phyloP scores from a whole-genome alignment of 2,113 vertebrate genomes.

The Paralichthys olivaceus region DNA sequence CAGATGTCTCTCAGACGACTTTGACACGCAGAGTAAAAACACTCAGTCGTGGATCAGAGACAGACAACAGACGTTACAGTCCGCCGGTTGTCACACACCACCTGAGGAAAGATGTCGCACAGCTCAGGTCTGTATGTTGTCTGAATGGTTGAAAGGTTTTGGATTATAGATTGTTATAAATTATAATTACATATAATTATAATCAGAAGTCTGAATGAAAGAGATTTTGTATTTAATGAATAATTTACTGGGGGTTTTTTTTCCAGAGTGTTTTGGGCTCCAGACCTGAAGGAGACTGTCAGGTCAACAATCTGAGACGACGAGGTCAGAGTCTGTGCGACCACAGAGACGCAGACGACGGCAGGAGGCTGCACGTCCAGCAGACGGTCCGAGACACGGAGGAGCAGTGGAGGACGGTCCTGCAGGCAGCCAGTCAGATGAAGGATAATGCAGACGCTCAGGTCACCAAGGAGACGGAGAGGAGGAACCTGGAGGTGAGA shows the following conservation, averaged over 20 bases:
- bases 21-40: slow-evolving; percentile 60
- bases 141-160: too few species aligned
- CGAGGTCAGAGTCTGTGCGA: slow-evolving; percentile 68
- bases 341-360: slow-evolving; percentile 53
- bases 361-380: slow-evolving; percentile 50
- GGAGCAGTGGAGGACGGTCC: slow-evolving; percentile 74
- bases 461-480: slow-evolving; percentile 44
- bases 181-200: background rate
- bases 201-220: too few species aligned
- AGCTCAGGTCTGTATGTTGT: slow-evolving; percentile 65
- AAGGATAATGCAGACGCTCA: slow-evolving; percentile 45
- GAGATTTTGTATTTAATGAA: background rate
- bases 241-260: too few species aligned
- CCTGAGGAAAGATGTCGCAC: slow-evolving; percentile 42
- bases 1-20: slow-evolving; percentile 56
- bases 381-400: slow-evolving; percentile 66
- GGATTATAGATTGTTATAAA: background rate
- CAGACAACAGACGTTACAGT: slow-evolving; percentile 55
- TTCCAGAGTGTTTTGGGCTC: slow-evolving; percentile 64
- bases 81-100: slow-evolving; percentile 31
- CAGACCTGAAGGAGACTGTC: slow-evolving; percentile 75
- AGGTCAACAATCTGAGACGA: slow-evolving; percentile 72
- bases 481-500: slow-evolving; percentile 46
- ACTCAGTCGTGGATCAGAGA: slow-evolving; percentile 73
- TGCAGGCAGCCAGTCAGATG: slow-evolving; percentile 56